Conservation (phyloP, 2,113 vertebrate species). For the Hyaena hyaena region DNA sequence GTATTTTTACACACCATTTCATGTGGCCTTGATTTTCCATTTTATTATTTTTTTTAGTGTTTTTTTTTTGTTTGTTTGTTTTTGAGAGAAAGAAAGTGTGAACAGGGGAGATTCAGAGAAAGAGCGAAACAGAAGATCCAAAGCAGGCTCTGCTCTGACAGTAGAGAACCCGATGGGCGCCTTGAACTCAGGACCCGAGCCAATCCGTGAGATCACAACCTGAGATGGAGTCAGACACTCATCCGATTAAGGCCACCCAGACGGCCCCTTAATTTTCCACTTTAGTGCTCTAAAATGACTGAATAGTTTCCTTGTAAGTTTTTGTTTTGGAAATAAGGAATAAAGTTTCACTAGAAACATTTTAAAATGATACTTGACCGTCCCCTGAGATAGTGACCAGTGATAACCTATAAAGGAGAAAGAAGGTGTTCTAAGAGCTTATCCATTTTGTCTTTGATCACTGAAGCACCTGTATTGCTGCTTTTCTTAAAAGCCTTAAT, state of each 20-base stretch:
- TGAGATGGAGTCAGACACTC: too few relatives aligned
- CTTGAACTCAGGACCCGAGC: too few relatives aligned
- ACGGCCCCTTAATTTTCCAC: neutral
- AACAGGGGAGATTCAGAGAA: too few relatives aligned
- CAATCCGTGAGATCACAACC: too few relatives aligned
- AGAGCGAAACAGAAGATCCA: too few relatives aligned
- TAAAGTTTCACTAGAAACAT: neutral
- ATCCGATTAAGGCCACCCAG: too few relatives aligned
- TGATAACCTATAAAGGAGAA: neutral
- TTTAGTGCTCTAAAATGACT: neutral
- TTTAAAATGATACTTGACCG: neutral
- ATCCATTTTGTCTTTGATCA: neutral
- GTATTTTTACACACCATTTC: neutral
- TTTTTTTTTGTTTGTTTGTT: too few relatives aligned
- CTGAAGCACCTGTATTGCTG: neutral
- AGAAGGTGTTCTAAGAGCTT: neutral
- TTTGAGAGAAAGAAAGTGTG: too few relatives aligned
- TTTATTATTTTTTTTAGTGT: neutral
- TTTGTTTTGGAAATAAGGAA: slow-evolving; percentile 31
- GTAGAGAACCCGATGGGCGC: too few relatives aligned
- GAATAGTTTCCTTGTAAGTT: neutral
- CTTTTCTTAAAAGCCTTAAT: neutral
- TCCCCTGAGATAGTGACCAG: neutral
- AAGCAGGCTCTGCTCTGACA: too few relatives aligned
- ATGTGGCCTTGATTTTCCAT: neutral